A percentile compares a stretch with the other conserved stretches of the same genome.
phyloP scores from a whole-genome alignment of 1,140 invertebrate species.

The Halesus radiatus region DNA sequence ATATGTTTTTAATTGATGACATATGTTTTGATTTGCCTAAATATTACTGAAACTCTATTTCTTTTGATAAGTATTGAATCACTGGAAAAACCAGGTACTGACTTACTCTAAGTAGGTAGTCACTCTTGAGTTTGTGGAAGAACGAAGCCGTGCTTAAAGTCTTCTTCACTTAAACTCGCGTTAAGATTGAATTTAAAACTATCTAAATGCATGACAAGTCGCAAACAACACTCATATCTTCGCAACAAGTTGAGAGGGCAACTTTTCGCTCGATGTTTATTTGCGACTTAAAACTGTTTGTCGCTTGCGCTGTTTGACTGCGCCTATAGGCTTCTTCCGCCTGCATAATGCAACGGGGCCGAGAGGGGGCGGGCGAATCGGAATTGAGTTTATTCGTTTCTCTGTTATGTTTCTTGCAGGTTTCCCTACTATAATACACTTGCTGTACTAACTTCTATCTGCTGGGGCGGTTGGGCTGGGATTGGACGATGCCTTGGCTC shows the following conservation, averaged over 20 bases:
- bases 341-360: constrained; percentile 34
- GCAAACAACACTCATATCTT: constrained; percentile 10
- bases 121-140: no score
- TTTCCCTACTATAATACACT: no score
- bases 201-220: background rate
- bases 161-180: no score
- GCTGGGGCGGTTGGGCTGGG: constrained; percentile 1
- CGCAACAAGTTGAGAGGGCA: background rate
- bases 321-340: constrained; percentile 38
- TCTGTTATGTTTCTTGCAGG: constrained; percentile 23
- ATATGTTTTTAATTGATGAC: no score
- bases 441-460: background rate
- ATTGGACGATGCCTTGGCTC: constrained; percentile 37
- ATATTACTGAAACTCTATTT: no score
- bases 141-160: no score
- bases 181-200: background rate
- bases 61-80: no score
- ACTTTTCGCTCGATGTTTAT: constrained; percentile 6
- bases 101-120: no score
- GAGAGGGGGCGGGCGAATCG: constrained; percentile 29
- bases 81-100: no score
- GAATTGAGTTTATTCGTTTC: constrained; percentile 42
- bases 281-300: background rate
- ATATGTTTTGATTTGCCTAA: no score
- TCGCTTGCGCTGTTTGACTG: constrained; percentile 25